These are phyloP conservation scores for Castor canadensis DNA, from an alignment of 2,113 vertebrate genomes.

Conservation along the genomic window DNA sequence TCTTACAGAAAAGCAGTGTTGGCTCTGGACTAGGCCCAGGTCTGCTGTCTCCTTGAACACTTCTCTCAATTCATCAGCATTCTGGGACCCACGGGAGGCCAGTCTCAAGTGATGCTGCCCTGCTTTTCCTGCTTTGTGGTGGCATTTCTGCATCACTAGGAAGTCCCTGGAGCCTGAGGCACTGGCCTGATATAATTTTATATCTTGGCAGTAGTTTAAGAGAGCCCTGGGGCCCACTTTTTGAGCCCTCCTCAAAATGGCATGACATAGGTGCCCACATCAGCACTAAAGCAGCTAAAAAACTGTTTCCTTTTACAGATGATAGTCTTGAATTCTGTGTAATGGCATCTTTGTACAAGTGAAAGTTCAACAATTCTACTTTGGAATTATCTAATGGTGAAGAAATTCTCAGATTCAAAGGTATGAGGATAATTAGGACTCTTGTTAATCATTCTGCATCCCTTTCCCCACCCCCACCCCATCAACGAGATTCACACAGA, in stretches of 20 bases:
- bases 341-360: constrained; percentile 35
- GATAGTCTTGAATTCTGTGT: background rate
- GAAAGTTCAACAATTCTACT: constrained; percentile 65
- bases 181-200: constrained; percentile 46
- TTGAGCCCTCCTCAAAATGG: background rate
- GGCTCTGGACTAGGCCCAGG: background rate
- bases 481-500: constrained; percentile 83
- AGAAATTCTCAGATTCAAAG: constrained; percentile 78
- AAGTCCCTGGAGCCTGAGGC: constrained; percentile 17
- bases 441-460: constrained; percentile 81
- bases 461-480: constrained; percentile 52
- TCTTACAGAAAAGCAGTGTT: background rate
- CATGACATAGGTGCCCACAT: background rate
- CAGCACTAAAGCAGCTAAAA: background rate
- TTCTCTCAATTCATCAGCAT: background rate
- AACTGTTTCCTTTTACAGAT: rapidly evolving
- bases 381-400: constrained; percentile 57
- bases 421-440: constrained; percentile 83
- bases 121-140: background rate
- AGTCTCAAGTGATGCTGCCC: background rate
- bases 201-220: constrained; percentile 40
- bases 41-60: background rate
- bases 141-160: background rate
- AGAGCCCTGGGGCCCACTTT: background rate
- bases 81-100: background rate